Conservation (phyloP, 2,888 invertebrate genomes). For the Rhimphoctona megacephalus region DNA sequence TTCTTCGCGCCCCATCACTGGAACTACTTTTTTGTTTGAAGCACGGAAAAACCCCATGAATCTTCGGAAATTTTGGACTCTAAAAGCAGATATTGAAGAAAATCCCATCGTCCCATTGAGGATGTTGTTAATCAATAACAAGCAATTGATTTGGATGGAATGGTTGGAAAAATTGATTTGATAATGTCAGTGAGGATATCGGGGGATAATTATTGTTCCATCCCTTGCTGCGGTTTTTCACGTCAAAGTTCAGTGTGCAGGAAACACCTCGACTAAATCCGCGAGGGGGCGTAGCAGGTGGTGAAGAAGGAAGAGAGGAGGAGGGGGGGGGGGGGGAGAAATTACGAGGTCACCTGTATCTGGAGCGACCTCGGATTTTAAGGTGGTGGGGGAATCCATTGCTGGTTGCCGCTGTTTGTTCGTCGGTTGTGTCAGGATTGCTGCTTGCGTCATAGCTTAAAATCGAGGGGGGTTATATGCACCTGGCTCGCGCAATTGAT, state of each 20-base stretch:
- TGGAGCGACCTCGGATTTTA: slow-evolving; percentile 74
- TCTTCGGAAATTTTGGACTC: neutral
- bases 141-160: neutral
- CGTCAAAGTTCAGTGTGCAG: slow-evolving; percentile 39
- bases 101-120: neutral
- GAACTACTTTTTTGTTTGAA: slow-evolving; percentile 10
- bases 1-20: neutral
- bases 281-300: slow-evolving; percentile 47
- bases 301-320: slow-evolving; percentile 64
- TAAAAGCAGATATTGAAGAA: neutral
- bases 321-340: slow-evolving; percentile 66
- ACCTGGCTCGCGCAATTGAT: slow-evolving; percentile 30
- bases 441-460: slow-evolving; percentile 68
- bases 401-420: slow-evolving; percentile 45
- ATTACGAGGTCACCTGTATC: slow-evolving; percentile 75
- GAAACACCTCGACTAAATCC: slow-evolving; percentile 50
- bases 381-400: slow-evolving; percentile 68
- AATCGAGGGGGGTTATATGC: slow-evolving; percentile 53
- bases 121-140: neutral
- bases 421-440: slow-evolving; percentile 61
- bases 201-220: slow-evolving; percentile 35
- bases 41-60: slow-evolving; percentile 13
- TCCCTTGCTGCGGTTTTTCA: slow-evolving; percentile 39
- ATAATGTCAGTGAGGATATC: slow-evolving; percentile 23
- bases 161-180: neutral